A percentile compares a stretch with the other conserved stretches of the same genome.
phyloP scores from a whole-genome alignment of 2,797 vertebrate genomes.

The Tapirus indicus region DNA sequence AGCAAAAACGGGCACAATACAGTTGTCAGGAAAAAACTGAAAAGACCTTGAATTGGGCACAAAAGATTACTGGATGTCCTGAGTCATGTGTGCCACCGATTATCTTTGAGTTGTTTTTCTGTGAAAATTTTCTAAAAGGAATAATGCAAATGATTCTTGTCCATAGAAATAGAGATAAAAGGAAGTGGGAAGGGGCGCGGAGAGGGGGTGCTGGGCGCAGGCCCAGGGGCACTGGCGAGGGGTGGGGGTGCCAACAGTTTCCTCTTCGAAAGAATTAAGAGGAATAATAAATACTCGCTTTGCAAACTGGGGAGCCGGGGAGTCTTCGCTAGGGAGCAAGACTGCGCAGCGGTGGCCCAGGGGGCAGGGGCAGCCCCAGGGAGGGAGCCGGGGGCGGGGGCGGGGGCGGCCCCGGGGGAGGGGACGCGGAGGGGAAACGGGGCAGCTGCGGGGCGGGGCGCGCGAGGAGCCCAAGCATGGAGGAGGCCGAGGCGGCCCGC shows the following conservation, averaged over 20 bases:
- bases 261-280: not conserved
- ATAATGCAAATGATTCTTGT: not conserved
- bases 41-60: not conserved
- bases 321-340: not conserved
- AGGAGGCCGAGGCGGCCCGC: not conserved
- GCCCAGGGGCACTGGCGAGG: accelerated
- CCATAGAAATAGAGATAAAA: not conserved
- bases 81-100: accelerated
- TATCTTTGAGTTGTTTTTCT: not conserved
- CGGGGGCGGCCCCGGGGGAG: not conserved
- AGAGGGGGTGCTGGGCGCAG: not conserved
- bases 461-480: not conserved
- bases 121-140: not conserved
- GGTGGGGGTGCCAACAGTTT: not conserved
- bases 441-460: not conserved
- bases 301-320: not conserved
- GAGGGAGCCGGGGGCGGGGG: not conserved
- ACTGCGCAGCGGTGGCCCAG: not conserved
- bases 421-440: accelerated
- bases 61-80: not conserved
- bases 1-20: not conserved
- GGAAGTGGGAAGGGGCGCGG: not conserved
- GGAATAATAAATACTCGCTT: not conserved
- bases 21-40: not conserved
- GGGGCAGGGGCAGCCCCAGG: accelerated